Conservation (phyloP, 2,113 vertebrate species). For the Ellobius talpinus region DNA sequence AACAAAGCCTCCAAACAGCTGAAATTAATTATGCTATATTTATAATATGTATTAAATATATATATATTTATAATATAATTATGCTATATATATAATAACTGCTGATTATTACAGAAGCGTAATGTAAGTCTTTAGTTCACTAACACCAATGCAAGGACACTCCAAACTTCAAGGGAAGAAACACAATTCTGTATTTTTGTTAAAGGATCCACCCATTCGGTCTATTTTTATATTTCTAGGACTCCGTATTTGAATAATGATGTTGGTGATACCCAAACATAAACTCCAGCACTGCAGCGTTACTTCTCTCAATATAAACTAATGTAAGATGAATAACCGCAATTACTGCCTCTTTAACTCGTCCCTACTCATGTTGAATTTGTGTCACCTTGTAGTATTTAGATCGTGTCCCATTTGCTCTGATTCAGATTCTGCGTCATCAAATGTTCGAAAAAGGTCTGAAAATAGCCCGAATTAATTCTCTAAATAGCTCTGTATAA, state of each 20-base stretch:
- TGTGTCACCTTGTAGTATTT: slow-evolving; percentile 71
- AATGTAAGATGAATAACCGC: slow-evolving; percentile 76
- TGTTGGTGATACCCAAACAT: slow-evolving; percentile 65
- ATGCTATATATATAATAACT: no score
- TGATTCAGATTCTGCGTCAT: slow-evolving; percentile 76
- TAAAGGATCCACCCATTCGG: slow-evolving; percentile 8
- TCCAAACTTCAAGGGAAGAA: slow-evolving; percentile 16
- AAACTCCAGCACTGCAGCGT: slow-evolving; percentile 14
- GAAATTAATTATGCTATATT: background rate
- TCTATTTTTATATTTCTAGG: slow-evolving; percentile 60
- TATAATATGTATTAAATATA: no score
- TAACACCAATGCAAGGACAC: background rate
- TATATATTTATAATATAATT: no score
- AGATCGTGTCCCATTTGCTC: slow-evolving; percentile 71
- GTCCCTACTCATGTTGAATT: slow-evolving; percentile 32
- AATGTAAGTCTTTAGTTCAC: background rate
- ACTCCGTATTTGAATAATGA: slow-evolving; percentile 1
- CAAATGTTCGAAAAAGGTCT: slow-evolving; percentile 75
- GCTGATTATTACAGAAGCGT: background rate
- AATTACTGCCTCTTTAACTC: slow-evolving; percentile 64
- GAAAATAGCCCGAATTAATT: slow-evolving; percentile 81
- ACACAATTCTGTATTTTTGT: slow-evolving; percentile 15
- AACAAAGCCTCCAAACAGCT: background rate
- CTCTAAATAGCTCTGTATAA: slow-evolving; percentile 71
- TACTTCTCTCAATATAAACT: slow-evolving; percentile 64